Percentiles rank a stretch among this genome's conserved stretches.
These are phyloP conservation scores for Prochilodus magdalenae DNA, from an alignment of 2,113 vertebrate species.

Conservation along the genomic window DNA sequence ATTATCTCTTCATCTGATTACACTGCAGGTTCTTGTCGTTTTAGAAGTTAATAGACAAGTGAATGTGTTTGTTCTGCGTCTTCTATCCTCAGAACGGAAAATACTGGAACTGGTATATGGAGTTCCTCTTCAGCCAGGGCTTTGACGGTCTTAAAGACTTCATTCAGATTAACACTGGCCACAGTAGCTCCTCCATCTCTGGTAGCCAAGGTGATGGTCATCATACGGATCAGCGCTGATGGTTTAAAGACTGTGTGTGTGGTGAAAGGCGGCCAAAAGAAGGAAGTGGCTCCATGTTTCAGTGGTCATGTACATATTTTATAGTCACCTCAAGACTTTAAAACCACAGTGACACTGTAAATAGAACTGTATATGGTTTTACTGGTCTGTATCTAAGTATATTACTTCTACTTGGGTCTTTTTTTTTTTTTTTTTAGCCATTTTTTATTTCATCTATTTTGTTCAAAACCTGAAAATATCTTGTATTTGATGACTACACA, in stretches of 20 bases:
- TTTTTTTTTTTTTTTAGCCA: neutral
- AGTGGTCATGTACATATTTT: conserved; percentile 64
- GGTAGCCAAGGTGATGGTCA: conserved; percentile 9
- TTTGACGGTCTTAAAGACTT: conserved; percentile 86
- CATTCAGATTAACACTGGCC: conserved; percentile 80
- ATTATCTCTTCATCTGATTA: neutral
- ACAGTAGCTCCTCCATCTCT: conserved; percentile 27
- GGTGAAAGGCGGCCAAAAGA: neutral
- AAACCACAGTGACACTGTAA: conserved; percentile 27
- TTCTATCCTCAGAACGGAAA: conserved; percentile 74
- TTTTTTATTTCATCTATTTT: neutral
- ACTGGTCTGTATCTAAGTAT: conserved; percentile 42
- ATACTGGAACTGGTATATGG: conserved; percentile 87
- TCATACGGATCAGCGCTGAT: neutral
- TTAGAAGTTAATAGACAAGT: neutral
- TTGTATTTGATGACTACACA: neutral
- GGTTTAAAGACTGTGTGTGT: neutral
- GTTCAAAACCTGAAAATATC: neutral
- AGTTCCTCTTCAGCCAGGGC: conserved; percentile 86
- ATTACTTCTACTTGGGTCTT: conserved; percentile 48
- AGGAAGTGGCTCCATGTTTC: conserved; percentile 6
- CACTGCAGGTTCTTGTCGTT: conserved; percentile 6
- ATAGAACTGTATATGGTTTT: conserved; percentile 41
- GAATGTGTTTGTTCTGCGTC: neutral
- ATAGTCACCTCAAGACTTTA: conserved; percentile 19